Evolutionary conservation across 2,888 invertebrate species (phyloP), one percentile per base, ranked within the genome.

Genomic region (Cenopis cana): DNA sequence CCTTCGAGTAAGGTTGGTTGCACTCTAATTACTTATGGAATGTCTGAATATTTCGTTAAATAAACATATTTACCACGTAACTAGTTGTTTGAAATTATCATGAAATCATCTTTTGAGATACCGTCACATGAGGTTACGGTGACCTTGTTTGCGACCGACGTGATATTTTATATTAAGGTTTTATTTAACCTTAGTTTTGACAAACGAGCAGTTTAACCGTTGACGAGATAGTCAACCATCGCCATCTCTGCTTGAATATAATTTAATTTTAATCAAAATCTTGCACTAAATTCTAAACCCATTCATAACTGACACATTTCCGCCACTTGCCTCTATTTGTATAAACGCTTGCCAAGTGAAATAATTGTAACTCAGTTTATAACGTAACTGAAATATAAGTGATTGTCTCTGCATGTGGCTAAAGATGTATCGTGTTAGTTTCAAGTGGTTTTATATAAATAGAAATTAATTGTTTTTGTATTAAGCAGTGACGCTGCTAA

Each of bases 201-300:
- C 18, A 61, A 61, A 33, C 61, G 50, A n/a, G 18, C 50, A 14
- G 12, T 50, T 29, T 24, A n/a, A 12, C 11, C 2, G 14, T 18
- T 14, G 1, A 18, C 14, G 33, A 11, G 50, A 50, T 17, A 50
- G 33, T 6, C 33, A 18, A 18, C 14, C 2, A 33, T 9, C 14
- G 18, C 33, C 0, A 33, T 12, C 50, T 33, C 61, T 10, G 29
- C 50, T 4, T 8, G 33, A 50, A n/a, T n/a, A 52, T 62, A 62
- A 52, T 50, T 62, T 52, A 62, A 52, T 62, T 50, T 62, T 52
- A 62, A 52, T 62, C 62, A 62, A 52, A 62, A 52, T 52, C 62
- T 52, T 36, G 62, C 52, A 20, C 33, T 52, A 36, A 52, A 62
- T 50, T 52, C 52, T 52, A 52, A 52, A 62, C n/a, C 62, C 36